A percentile compares a stretch with the other conserved stretches of the same genome.
phyloP scores from a whole-genome alignment of 2,113 vertebrate species.

The Gobius niger region DNA sequence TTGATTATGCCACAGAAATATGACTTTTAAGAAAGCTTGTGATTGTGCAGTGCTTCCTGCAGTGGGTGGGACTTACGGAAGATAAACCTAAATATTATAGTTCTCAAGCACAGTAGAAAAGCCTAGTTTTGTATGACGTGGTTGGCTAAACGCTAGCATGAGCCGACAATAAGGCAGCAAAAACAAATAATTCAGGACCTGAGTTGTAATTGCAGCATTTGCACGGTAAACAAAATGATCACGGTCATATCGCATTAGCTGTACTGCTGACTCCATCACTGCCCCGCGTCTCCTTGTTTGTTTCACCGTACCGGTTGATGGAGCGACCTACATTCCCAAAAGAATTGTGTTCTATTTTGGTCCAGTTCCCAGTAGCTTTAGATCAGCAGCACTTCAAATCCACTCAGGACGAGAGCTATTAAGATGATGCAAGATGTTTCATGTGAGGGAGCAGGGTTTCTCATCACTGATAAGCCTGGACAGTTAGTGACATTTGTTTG shows the following conservation, averaged over 20 bases:
- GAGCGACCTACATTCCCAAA: constrained; percentile 44
- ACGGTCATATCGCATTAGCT: constrained; percentile 20
- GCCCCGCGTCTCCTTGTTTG: constrained; percentile 17
- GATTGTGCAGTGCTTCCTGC: not conserved
- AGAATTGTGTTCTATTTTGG: constrained; percentile 44
- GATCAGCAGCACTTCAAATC: constrained; percentile 30
- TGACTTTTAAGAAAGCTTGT: not conserved
- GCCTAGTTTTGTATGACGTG: no score
- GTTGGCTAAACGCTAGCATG: not conserved
- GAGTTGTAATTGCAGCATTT: constrained; percentile 10
- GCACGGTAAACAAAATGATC: constrained; percentile 16
- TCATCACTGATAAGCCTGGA: constrained; percentile 6
- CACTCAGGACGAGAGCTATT: constrained; percentile 8
- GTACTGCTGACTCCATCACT: constrained; percentile 12
- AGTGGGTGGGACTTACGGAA: not conserved
- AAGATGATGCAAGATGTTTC: constrained; percentile 19
- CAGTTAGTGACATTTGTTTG: not conserved
- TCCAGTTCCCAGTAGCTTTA: constrained; percentile 25
- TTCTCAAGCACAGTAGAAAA: no score
- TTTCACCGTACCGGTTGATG: constrained; percentile 36
- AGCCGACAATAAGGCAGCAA: not conserved
- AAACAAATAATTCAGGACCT: constrained; percentile 9
- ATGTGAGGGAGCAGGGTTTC: not conserved
- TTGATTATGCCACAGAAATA: no score
- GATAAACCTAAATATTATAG: no score